phyloP scores from a whole-genome alignment of 2,888 invertebrate genomes.

The Chorisops tibialis region DNA sequence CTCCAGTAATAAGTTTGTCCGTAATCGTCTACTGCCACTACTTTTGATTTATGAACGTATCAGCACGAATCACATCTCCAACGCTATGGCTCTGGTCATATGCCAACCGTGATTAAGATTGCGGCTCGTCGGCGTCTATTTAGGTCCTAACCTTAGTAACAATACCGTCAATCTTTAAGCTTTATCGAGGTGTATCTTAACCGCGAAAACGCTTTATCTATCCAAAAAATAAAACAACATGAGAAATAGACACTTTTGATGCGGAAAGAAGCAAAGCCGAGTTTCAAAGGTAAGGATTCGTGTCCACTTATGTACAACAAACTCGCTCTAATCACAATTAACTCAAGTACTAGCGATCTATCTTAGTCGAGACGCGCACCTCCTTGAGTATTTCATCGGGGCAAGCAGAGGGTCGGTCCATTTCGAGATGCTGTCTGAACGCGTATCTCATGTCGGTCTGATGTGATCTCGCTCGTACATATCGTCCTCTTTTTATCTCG shows the following conservation, averaged over 20 bases:
- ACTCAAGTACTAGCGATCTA: conserved; percentile 16
- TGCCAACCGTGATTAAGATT: conserved; percentile 4
- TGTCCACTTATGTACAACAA: conserved; percentile 18
- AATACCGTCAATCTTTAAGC: conserved; percentile 9
- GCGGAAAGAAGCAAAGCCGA: not conserved
- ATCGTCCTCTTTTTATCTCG: conserved; percentile 32
- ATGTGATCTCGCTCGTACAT: conserved; percentile 10
- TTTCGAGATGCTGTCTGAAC: no score
- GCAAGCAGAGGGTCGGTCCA: no score
- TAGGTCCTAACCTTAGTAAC: conserved; percentile 9
- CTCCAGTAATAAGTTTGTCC: conserved; percentile 15
- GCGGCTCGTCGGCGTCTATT: conserved; percentile 3
- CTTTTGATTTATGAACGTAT: conserved; percentile 25
- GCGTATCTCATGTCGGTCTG: no score
- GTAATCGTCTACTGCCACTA: conserved; percentile 20
- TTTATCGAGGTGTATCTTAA: not conserved
- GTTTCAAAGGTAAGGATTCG: not conserved
- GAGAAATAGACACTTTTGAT: not conserved
- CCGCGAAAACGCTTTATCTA: conserved; percentile 8
- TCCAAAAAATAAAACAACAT: conserved; percentile 7
- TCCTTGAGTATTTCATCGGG: not conserved
- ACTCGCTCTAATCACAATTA: conserved; percentile 21
- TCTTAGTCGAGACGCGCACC: not conserved
- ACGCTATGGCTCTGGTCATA: conserved; percentile 14
- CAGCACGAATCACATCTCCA: conserved; percentile 19